Percentiles rank a stretch among this genome's conserved stretches.
Evolutionary conservation across 2,888 invertebrate genomes (phyloP).

Genomic region (Eupithecia subumbrata): DNA sequence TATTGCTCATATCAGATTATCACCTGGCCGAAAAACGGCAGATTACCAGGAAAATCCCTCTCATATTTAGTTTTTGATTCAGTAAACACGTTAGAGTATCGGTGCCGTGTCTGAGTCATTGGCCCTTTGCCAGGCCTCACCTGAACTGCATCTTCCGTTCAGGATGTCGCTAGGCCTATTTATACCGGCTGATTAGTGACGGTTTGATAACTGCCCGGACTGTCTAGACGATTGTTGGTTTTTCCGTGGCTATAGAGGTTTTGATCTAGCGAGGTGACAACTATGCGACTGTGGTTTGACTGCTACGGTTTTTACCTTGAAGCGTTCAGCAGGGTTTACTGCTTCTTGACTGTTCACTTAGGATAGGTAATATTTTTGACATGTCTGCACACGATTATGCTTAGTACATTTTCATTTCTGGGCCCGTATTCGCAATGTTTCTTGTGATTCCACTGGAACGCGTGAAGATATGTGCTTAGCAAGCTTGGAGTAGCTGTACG

Average conservation of each 20-base stretch:
- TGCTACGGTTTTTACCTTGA: background rate
- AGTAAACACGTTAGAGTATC: slow-evolving; percentile 31
- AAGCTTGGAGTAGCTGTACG: background rate
- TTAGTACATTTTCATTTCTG: background rate
- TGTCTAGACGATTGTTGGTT: slow-evolving; percentile 31
- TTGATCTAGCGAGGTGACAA: background rate
- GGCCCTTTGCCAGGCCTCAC: slow-evolving; percentile 72
- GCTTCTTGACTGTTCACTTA: background rate
- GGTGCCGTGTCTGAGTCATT: slow-evolving; percentile 58
- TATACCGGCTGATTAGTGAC: slow-evolving; percentile 65
- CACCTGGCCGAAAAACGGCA: slow-evolving; percentile 31
- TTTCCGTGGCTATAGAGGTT: slow-evolving; percentile 11
- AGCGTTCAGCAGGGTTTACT: background rate
- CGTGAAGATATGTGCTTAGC: background rate
- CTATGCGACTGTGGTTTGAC: background rate
- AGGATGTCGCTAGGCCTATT: slow-evolving; percentile 73
- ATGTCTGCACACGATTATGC: background rate
- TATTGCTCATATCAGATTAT: background rate
- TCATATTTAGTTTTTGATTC: slow-evolving; percentile 27
- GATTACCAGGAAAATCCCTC: slow-evolving; percentile 35
- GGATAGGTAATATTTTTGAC: background rate
- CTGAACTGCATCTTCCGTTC: slow-evolving; percentile 73
- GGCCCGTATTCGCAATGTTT: background rate
- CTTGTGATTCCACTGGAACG: background rate
- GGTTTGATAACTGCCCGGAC: slow-evolving; percentile 46